Evolutionary conservation across 2,113 vertebrate species (phyloP), one percentile per base, ranked within the genome.

Genomic region (Centropristis striata): DNA sequence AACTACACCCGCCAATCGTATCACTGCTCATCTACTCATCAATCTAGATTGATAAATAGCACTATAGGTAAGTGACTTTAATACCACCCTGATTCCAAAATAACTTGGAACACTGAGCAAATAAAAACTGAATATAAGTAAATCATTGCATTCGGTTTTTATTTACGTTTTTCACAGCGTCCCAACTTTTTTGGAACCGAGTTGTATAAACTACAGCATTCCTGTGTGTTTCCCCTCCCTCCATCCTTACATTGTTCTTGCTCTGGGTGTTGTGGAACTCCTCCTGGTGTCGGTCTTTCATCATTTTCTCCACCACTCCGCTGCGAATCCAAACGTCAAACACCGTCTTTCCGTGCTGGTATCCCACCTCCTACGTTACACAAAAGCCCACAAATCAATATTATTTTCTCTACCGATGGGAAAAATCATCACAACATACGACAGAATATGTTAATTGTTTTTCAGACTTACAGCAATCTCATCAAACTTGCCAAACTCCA

Each of bases 401-500:
- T 55, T 1, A 12, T 44, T 65, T 55, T 68, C 16, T 55, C 20
- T 28, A 6, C 42, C 21, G 16, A 4, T 36, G 21, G 5, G 7
- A 3, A 39, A 46, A 64, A 53, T 11, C 8, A 8, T 71, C 42
- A 18, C 5, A 28, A 27, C 3, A 57, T 2, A 28, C 0, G 10
- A 2, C 25, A 28, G 11, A 70, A 42, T 23, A 20, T 4, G 2
- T 25, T 69, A 6, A 21, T 28, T 15, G 1, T 42, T 14, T 39
- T 25, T 59, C 5, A 74, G 66, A 97, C 98, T 95, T 86, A 99
- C 98, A 1, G 96, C 96, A 73, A 99, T 99, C 87, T 99, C 97
- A 6, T 98, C 93, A 42, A 99, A 99, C 79, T 97, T 99, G 79
- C 96, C 95, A 0, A 99, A 99, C 92, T 99, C 98, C 89, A 99